Evolutionary conservation across 1,140 invertebrate species (phyloP), one percentile per base, ranked within the genome.

Genomic region (Lucilia sericata): DNA sequence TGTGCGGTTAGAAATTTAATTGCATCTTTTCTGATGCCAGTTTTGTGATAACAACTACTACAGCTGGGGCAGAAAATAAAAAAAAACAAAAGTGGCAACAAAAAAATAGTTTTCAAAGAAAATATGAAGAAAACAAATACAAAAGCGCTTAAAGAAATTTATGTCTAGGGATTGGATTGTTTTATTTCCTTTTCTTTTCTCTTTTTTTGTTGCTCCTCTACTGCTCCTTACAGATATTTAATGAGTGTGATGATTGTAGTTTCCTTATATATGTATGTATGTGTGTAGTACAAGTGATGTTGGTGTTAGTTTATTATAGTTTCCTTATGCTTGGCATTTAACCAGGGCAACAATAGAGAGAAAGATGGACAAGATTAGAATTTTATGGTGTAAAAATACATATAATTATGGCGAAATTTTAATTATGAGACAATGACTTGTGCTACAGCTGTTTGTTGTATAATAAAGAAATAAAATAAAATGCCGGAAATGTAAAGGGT

Each of bases 1-100:
- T 80, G 76, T 80, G 76, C 19, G 76, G 42, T 80, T 80, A 80
- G 76, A 47, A 51, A 80, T 80, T 80, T 80, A 80, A 80, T 80
- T 80, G 76, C 76, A 80, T 21, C 47, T 80, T 80, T 30, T 51
- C 42, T 49, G 76, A 80, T 80, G 76, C 76, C 76, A 19, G 17
- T 9, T n/a, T 25, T 47, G 42, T 80, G 76, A 80, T 80, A 80
- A 49, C 42, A 80, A 49, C 19, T 51, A 49, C 19, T 51, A 70
- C 55, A 60, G 14, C 14, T 42, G 42, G 42, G 5, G 10, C 42
- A 3, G 10, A 7, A 42, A 10, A 7, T 36, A 36, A 7, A 30
- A 30, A 30, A 30, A 3, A 8, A 42, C 42, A 42, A 42, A 42
- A 42, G 42, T 42, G 42, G 75, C 55, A 75, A 75, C 13, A 5